phyloP scores from a whole-genome alignment of 2,888 invertebrate genomes.

The Sepiola atlantica region DNA sequence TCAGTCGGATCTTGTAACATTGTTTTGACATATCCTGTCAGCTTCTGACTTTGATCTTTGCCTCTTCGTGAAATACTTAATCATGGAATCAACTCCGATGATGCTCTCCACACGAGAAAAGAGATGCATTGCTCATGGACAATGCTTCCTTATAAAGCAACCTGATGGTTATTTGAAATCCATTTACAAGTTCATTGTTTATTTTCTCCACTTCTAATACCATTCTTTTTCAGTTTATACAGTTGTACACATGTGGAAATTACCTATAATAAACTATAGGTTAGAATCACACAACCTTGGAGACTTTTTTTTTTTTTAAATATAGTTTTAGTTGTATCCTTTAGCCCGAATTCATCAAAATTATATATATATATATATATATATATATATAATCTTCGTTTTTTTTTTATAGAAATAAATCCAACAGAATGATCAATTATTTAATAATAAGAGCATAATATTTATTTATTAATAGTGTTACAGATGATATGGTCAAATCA shows the following conservation, averaged over 20 bases:
- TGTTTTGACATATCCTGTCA: slow-evolving; percentile 22
- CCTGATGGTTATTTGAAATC: not conserved
- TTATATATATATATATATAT: too few species aligned
- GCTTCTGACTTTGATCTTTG: slow-evolving; percentile 8
- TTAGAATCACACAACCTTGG: too few species aligned
- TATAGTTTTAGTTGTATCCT: too few species aligned
- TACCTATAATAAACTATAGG: too few species aligned
- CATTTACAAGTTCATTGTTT: not conserved
- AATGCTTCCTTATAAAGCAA: not conserved
- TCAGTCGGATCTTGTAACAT: not conserved
- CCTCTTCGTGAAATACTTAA: not conserved
- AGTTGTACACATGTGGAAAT: not conserved
- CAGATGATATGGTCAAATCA: too few species aligned
- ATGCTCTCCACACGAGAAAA: not conserved
- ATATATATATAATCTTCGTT: too few species aligned
- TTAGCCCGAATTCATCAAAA: too few species aligned
- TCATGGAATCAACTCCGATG: not conserved
- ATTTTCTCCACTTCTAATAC: not conserved
- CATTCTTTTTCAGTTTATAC: not conserved
- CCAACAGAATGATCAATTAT: too few species aligned
- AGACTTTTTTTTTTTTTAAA: too few species aligned
- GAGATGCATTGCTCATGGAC: not conserved
- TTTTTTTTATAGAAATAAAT: too few species aligned
- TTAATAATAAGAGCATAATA: too few species aligned
- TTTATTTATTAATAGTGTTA: too few species aligned